Evolutionary conservation across 1,140 invertebrate genomes (phyloP), one percentile per base, ranked within the genome.

Genomic region (Leptopilina clavipes): DNA sequence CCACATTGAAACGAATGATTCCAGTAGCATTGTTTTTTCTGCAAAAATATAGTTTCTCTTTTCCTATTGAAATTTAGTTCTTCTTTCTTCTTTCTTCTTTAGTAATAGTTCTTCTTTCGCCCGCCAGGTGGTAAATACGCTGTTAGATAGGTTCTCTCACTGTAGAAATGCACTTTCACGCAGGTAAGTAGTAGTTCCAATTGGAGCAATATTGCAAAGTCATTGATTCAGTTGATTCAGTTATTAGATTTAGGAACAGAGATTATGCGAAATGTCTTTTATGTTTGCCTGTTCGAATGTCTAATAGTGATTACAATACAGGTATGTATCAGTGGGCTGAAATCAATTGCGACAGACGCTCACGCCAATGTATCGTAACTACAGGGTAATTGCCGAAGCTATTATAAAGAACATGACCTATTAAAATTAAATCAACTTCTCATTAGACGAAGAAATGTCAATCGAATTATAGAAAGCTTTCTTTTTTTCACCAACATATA

Each of bases 371-470:
- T 31, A 65, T 22, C 59, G 59, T 65, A 65, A 65, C 22, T 3
- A 31, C n/a, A 14, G 22, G 71, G 74, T 79, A 81, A 83, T 82
- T 79, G 75, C 71, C 73, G 77, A 43, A 75, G 79, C 76, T 76
- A 77, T 79, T 80, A 79, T 81, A 81, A 81, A 77, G 78, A 83
- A 77, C 78, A 75, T 80, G 82, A 79, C 80, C 82, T 83, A 83
- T 81, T 82, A 79, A 80, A 83, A 81, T 72, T 81, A 76, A 83
- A 81, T 83, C 78, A 80, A 83, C 78, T 83, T 77, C 76, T 81
- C 80, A 80, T 83, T 83, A 83, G 78, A 77, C 73, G 75, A 48
- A 74, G 72, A 76, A 77, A 77, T 52, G 73, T 70, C 75, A 80
- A 81, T 81, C 72, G 79, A 79, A 80, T 83, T 81, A 79, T 77